Evolutionary conservation across 2,113 vertebrate genomes (phyloP), one percentile per base, ranked within the genome.

Genomic region (Strix aluco): DNA sequence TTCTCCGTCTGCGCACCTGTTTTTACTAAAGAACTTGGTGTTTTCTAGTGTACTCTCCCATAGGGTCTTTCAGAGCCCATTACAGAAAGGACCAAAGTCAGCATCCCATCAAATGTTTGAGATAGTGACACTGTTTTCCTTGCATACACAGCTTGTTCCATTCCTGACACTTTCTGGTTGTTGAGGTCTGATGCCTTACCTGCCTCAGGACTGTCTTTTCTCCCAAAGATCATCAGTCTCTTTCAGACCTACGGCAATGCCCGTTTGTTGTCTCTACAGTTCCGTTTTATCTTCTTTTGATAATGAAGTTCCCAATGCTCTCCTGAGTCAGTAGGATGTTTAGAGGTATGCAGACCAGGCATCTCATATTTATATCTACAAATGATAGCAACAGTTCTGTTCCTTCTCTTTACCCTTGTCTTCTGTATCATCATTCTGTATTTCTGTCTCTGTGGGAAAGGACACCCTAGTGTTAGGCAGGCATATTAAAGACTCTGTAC

Each of bases 71-170:
- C 19, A 52, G 67, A 79, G 21, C 38, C 6, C 2, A 0, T 55
- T 63, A 6, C 15, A 23, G 42, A 38, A 65, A 62, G 59, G 3
- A 34, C 58, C 15, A 46, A 88, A 71, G 38, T 30, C 42, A 71
- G 13, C 15, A 22, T 79, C 13, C 11, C 17, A 0, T 30, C 21
- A 0, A 23, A 6, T 6, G 14, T 63, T 29, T 62, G 55, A 55
- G 32, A n/a, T 25, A 25, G 49, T 59, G 20, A 32, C 4, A 2
- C 46, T 42, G 13, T 32, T 52, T 55, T 67, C 23, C 57, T 61
- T 57, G 15, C 26, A 74, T 32, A 14, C 51, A 62, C 10, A 42
- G 16, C 18, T 67, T 74, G 34, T 51, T 85, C 26, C 4, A 4
- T 27, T 65, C 40, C 38, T 32, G 17, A 3, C 15, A 1, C 16